A percentile compares a stretch with the other conserved stretches of the same genome.
These are phyloP conservation scores for Myrmecophaga tridactyla DNA, from an alignment of 2,113 vertebrate species.

Conservation along the genomic window DNA sequence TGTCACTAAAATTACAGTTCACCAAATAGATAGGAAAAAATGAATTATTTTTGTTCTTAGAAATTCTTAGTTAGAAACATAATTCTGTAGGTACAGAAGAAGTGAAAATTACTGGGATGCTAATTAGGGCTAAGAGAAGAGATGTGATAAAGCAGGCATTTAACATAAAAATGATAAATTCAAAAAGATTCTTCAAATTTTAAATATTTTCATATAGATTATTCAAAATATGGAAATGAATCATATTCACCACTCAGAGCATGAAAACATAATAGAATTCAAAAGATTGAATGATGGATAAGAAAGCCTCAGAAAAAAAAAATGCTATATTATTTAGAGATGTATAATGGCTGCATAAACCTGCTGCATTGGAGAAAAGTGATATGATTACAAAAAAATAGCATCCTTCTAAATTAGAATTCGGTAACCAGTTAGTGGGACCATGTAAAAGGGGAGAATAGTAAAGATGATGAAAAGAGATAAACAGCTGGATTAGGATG, in stretches of 20 bases:
- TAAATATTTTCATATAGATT: not conserved
- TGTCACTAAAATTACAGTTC: not conserved
- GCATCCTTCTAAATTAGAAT: not conserved
- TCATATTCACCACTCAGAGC: not conserved
- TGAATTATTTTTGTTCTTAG: not conserved
- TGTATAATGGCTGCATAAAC: too few relatives aligned
- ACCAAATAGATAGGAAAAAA: not conserved
- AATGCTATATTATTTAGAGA: not conserved
- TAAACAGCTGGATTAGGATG: too few relatives aligned
- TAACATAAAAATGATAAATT: not conserved
- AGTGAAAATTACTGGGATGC: not conserved
- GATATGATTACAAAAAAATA: accelerated
- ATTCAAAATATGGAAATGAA: not conserved
- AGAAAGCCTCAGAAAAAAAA: not conserved
- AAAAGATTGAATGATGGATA: not conserved
- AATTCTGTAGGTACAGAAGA: not conserved
- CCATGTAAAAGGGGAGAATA: accelerated
- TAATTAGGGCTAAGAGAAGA: not conserved
- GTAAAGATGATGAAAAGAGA: not conserved
- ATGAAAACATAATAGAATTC: not conserved
- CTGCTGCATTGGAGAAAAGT: not conserved
- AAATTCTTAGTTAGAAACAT: not conserved
- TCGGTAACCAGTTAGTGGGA: not conserved
- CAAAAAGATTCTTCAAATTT: not conserved
- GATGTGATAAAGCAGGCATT: not conserved